Percentiles rank a stretch among this genome's conserved stretches.
These are phyloP conservation scores for Diabrotica virgifera DNA, from an alignment of 1,140 invertebrate species.

Conservation along the genomic window DNA sequence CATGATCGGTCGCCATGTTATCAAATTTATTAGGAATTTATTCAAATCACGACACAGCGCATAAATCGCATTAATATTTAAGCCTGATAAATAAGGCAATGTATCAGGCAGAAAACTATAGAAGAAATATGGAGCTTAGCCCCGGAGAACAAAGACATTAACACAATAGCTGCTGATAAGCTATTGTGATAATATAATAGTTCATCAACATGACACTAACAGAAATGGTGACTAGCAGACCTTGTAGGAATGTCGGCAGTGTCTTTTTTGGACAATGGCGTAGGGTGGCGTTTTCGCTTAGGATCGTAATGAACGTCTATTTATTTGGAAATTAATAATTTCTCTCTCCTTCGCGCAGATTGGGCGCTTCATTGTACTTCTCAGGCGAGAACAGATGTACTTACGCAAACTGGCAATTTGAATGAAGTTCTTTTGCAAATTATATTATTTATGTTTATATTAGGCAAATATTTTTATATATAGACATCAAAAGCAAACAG, in stretches of 20 bases:
- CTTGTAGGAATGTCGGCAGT: constrained; percentile 5
- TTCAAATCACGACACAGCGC: constrained; percentile 1
- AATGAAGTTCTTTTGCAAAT: too few relatives aligned
- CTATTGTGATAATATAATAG: constrained; percentile 17
- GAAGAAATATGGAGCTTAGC: constrained; percentile 8
- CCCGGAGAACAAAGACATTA: constrained; percentile 15
- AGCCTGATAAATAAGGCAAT: constrained; percentile 15
- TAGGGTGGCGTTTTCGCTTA: not conserved
- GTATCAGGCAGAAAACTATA: constrained; percentile 9
- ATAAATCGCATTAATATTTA: constrained; percentile 14
- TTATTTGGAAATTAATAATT: too few relatives aligned
- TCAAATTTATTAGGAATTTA: constrained; percentile 14
- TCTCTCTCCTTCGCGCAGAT: too few relatives aligned
- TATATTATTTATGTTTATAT: too few relatives aligned
- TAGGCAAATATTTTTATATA: too few relatives aligned
- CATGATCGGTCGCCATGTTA: constrained; percentile 7
- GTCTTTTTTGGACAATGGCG: constrained; percentile 10
- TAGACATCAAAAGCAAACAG: too few relatives aligned
- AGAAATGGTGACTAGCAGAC: constrained; percentile 11
- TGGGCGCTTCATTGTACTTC: too few relatives aligned
- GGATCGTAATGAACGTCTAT: too few relatives aligned
- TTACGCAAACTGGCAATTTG: too few relatives aligned
- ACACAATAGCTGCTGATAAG: constrained; percentile 14
- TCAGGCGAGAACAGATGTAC: too few relatives aligned
- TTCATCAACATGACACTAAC: constrained; percentile 17